These are phyloP conservation scores for Linurgus olivaceus DNA, from an alignment of 2,797 vertebrate species.

Conservation along the genomic window DNA sequence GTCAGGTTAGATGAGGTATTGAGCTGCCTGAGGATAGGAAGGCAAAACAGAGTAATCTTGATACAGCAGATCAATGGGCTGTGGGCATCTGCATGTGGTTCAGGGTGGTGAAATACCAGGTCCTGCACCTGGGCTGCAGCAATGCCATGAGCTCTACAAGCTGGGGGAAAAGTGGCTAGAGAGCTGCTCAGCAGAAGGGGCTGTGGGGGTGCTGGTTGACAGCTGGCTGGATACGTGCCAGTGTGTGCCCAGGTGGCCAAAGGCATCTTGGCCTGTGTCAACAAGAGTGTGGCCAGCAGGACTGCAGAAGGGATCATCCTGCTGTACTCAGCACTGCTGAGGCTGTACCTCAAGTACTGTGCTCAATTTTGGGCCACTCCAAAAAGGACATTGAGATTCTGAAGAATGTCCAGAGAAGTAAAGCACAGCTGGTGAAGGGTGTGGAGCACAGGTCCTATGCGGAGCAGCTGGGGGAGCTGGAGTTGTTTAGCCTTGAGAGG, in stretches of 20 bases:
- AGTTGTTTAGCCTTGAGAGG: background rate
- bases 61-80: background rate
- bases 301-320: background rate
- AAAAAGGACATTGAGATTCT: background rate
- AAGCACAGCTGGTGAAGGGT: background rate
- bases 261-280: background rate
- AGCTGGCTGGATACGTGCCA: rapidly evolving
- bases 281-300: background rate
- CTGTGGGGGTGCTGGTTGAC: background rate
- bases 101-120: background rate
- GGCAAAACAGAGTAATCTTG: background rate
- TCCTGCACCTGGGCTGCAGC: background rate
- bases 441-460: background rate
- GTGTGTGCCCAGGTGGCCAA: rapidly evolving
- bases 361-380: background rate
- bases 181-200: background rate
- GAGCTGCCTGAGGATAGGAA: background rate
- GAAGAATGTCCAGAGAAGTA: background rate
- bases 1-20: background rate
- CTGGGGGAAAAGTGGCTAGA: no score
- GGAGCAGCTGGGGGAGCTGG: background rate
- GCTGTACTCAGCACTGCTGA: background rate
- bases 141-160: rapidly evolving
- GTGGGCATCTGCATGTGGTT: background rate
- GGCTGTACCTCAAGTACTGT: background rate